Conservation (phyloP, 2,113 vertebrate genomes). For the Cardinalis cardinalis region DNA sequence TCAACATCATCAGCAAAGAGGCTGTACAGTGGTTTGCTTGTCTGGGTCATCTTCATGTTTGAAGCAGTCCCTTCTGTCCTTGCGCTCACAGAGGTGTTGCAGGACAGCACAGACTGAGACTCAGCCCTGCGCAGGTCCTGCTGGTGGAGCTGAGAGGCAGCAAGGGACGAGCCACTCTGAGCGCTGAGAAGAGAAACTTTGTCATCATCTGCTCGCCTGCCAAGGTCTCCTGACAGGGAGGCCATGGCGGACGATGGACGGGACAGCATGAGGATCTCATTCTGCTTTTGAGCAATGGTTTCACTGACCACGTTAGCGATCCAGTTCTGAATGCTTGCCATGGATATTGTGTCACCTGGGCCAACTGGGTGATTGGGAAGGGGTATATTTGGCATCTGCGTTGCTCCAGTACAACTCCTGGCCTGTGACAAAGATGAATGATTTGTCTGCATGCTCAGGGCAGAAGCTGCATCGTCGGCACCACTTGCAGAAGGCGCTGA, state of each 20-base stretch:
- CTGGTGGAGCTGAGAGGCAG: conserved; percentile 50
- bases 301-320: conserved; percentile 90
- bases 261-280: conserved; percentile 78
- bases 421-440: conserved; percentile 76
- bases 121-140: conserved; percentile 39
- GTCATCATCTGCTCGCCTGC: conserved; percentile 74
- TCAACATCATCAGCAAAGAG: conserved; percentile 91
- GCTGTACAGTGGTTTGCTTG: conserved; percentile 88
- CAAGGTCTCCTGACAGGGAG: conserved; percentile 55
- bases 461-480: conserved; percentile 79
- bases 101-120: conserved; percentile 75
- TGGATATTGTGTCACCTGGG: conserved; percentile 83
- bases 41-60: conserved; percentile 75
- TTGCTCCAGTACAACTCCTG: conserved; percentile 21
- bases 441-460: conserved; percentile 79
- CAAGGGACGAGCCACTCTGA: conserved; percentile 71
- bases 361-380: conserved; percentile 75
- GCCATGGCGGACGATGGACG: conserved; percentile 68
- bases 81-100: background rate
- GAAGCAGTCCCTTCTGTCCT: conserved; percentile 46
- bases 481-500: conserved; percentile 51
- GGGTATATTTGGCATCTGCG: conserved; percentile 47
- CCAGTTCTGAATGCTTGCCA: conserved; percentile 93
- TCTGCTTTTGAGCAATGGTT: conserved; percentile 91
- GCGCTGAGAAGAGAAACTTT: conserved; percentile 75